Conservation (phyloP, 2,113 vertebrate species). For the Strix uralensis region DNA sequence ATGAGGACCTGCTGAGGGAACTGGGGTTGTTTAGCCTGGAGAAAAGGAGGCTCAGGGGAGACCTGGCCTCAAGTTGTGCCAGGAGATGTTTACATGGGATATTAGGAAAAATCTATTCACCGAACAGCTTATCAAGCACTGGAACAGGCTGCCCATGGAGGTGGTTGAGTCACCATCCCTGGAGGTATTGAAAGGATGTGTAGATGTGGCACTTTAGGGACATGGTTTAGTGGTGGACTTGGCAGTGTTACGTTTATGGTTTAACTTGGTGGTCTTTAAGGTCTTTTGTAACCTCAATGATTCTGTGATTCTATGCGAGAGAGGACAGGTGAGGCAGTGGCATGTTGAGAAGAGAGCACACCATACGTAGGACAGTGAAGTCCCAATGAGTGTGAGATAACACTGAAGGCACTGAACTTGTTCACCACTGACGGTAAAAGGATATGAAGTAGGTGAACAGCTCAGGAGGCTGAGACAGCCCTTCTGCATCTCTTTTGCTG, state of each 20-base stretch:
- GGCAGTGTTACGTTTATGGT: background rate
- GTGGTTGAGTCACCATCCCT: background rate
- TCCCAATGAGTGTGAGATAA: background rate
- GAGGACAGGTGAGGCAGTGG: background rate
- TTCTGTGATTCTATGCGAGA: background rate
- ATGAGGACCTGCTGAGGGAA: background rate
- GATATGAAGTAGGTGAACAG: accelerated
- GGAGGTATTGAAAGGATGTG: background rate
- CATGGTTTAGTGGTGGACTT: background rate
- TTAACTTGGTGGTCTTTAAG: background rate
- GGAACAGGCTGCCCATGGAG: background rate
- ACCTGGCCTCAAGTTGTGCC: background rate
- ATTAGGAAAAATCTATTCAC: background rate
- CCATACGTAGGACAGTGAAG: accelerated
- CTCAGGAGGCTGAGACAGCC: background rate
- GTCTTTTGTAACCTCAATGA: background rate
- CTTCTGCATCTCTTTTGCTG: background rate
- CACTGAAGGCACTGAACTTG: background rate
- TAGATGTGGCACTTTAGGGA: background rate
- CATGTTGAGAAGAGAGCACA: background rate
- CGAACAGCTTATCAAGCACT: background rate
- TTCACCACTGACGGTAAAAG: background rate
- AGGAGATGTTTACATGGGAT: background rate
- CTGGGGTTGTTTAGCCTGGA: background rate
- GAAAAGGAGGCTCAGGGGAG: background rate